A percentile compares a stretch with the other conserved stretches of the same genome.
Evolutionary conservation across 2,888 invertebrate genomes (phyloP).

Genomic region (Caenorhabditis auriculariae): DNA sequence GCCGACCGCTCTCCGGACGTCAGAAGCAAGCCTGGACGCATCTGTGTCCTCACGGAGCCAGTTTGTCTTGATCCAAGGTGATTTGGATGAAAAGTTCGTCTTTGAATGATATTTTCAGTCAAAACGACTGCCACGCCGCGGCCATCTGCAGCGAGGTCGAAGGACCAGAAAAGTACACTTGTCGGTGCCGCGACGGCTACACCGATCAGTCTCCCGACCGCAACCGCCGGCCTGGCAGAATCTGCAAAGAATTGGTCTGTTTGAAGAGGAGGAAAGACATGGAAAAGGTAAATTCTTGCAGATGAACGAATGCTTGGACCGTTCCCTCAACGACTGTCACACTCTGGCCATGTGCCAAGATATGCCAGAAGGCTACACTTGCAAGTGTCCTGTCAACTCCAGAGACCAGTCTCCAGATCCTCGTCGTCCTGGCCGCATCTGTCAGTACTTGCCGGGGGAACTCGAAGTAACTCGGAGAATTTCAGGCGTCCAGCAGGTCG

Average conservation of each 20-base stretch:
- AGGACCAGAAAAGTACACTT: constrained; percentile 72
- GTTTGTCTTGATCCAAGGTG: constrained; percentile 55
- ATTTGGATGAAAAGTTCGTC: background rate
- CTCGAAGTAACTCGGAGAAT: too few relatives aligned
- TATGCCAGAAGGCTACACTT: constrained; percentile 70
- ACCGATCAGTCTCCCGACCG: constrained; percentile 68
- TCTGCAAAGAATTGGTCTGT: constrained; percentile 50
- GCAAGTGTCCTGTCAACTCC: constrained; percentile 57
- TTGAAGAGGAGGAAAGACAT: background rate
- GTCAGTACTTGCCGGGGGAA: constrained; percentile 11
- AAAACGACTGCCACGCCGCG: constrained; percentile 62
- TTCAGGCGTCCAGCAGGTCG: constrained; percentile 20
- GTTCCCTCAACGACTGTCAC: constrained; percentile 61
- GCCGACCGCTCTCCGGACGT: constrained; percentile 56
- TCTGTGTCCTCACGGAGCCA: constrained; percentile 54
- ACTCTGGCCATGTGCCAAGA: constrained; percentile 60
- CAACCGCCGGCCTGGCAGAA: constrained; percentile 49
- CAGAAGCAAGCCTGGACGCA: constrained; percentile 45
- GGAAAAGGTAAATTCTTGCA: constrained; percentile 5
- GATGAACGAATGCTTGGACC: constrained; percentile 61
- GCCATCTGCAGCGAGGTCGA: constrained; percentile 58
- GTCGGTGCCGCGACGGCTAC: constrained; percentile 82
- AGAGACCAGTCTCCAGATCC: constrained; percentile 60
- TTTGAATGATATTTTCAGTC: constrained; percentile 12
- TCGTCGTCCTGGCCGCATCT: constrained; percentile 55